Percentiles rank a stretch among this genome's conserved stretches.
phyloP scores from a whole-genome alignment of 1,140 invertebrate genomes.

The Pteromalus puparum region DNA sequence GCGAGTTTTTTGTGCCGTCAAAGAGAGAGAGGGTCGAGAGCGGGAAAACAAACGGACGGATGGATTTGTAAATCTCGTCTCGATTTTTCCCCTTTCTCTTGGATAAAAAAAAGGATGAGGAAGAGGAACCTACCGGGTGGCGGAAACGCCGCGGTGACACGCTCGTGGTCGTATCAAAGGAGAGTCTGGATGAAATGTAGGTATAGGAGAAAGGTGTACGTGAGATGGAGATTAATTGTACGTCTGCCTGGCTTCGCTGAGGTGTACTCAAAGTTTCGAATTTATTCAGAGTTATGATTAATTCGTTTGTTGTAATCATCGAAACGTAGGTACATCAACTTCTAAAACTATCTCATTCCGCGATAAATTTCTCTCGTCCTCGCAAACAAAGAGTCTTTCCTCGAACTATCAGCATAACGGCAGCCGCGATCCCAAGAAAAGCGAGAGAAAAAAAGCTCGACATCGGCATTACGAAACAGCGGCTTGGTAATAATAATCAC shows the following conservation, averaged over 20 bases:
- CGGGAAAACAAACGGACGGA: neutral
- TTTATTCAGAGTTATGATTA: too few species aligned
- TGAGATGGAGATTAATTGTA: constrained; percentile 22
- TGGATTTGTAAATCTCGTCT: constrained; percentile 26
- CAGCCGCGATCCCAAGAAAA: too few species aligned
- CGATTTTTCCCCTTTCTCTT: neutral
- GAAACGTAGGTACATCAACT: too few species aligned
- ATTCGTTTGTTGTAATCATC: too few species aligned
- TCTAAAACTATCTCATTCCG: too few species aligned
- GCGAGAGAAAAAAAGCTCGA: neutral
- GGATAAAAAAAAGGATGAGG: neutral
- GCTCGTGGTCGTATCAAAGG: neutral
- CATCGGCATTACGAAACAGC: neutral
- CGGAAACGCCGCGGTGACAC: neutral
- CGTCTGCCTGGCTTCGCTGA: neutral
- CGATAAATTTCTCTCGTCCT: neutral
- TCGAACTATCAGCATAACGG: too few species aligned
- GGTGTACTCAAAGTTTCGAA: neutral
- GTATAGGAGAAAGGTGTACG: neutral
- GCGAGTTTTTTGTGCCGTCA: neutral
- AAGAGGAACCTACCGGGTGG: neutral
- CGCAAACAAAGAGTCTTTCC: neutral
- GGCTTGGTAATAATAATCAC: neutral
- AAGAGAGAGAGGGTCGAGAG: neutral
- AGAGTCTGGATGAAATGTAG: neutral